Evolutionary conservation across 2,888 invertebrate genomes (phyloP).

Genomic region (Chelonus formosanus): DNA sequence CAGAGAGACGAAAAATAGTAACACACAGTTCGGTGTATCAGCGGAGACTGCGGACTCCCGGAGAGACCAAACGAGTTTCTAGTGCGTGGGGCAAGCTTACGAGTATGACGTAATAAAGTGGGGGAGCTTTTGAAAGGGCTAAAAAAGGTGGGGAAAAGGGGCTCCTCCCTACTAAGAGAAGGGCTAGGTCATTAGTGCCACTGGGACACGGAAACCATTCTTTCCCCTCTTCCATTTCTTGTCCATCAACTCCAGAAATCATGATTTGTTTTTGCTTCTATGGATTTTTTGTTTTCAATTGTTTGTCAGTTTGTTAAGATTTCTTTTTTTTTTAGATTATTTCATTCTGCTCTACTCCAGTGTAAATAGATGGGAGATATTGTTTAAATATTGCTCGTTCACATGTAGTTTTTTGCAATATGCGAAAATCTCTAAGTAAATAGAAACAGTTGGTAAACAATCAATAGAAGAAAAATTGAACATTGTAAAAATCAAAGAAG

Average conservation of each 20-base stretch:
- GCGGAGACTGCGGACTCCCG: slow-evolving; percentile 50
- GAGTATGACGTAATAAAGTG: neutral
- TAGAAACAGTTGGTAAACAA: no score
- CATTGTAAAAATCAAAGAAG: no score
- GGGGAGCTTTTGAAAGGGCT: slow-evolving; percentile 28
- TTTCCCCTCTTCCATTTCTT: neutral
- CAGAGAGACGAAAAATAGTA: slow-evolving; percentile 28
- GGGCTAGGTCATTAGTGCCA: slow-evolving; percentile 57
- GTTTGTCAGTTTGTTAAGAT: no score
- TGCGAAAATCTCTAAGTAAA: no score
- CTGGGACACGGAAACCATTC: slow-evolving; percentile 56
- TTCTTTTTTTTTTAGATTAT: no score
- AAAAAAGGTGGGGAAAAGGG: slow-evolving; percentile 38
- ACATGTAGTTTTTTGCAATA: no score
- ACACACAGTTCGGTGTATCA: slow-evolving; percentile 51
- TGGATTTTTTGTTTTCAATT: neutral
- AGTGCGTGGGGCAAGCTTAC: slow-evolving; percentile 5
- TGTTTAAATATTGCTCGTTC: no score
- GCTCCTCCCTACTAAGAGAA: slow-evolving; percentile 30
- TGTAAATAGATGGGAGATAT: no score
- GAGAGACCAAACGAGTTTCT: slow-evolving; percentile 10
- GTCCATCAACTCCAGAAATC: neutral
- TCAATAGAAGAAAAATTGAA: no score
- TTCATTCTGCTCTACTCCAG: no score
- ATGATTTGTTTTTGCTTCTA: neutral